Evolutionary conservation across 1,140 invertebrate species (phyloP), one percentile per base, ranked within the genome.

Genomic region (Ctenoplectra terminalis): DNA sequence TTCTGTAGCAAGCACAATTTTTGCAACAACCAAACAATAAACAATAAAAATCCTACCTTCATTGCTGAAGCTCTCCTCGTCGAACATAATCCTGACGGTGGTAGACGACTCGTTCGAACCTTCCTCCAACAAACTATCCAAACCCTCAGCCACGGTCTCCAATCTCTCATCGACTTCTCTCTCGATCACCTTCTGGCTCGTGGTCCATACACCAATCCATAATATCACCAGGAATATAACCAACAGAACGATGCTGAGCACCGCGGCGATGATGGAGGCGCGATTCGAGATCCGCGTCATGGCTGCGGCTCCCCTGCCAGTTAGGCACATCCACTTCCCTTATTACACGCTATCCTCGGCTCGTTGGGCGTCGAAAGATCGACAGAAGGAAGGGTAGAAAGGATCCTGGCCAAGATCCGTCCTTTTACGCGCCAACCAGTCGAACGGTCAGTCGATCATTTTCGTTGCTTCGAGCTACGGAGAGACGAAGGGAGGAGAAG

Each of bases 251-350:
- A 90, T 87, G 61, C 69, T 66, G 58, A 89, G 26, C 8, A 52
- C 34, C 34, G 89, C 88, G 40, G 81, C 87, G 43, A 87, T 66
- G 43, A 72, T 85, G 54, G 79, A 83, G n/a, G 67, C 74, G 58
- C 89, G 86, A 83, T 75, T 87, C 63, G 78, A 74, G 61, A 83
- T 80, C 34, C 83, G 86, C 88, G 89, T 87, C 89, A 90, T 90
- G 61, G 81, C 85, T 86, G 71, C 64, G 37, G 17, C 63, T 34
- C 67, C 46, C 11, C 61, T 40, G 46, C 17, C 20, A 4, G 26
- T n/a, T 40, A 40, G 20, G 56, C 54, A 77, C 74, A 70, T 72
- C 70, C 61, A 74, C 60, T 29, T 34, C 64, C 50, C 23, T 63
- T 77, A n/a, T 48, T 77, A 37, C 67, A 43, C 75, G 26, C 23